These are phyloP conservation scores for Diarsia rubi DNA, from an alignment of 2,888 invertebrate genomes.

Conservation along the genomic window DNA sequence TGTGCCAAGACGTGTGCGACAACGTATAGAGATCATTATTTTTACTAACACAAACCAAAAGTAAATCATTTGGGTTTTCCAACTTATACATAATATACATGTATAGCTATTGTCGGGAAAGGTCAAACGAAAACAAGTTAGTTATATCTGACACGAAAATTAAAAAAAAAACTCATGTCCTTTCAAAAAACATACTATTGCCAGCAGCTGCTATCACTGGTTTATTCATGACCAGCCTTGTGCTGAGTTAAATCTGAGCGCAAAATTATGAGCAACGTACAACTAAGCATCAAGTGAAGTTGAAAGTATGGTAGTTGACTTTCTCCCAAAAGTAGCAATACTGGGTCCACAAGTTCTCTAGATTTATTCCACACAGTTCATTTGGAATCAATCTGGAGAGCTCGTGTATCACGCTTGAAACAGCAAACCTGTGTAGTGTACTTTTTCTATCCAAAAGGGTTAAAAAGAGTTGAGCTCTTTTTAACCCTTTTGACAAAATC, in stretches of 20 bases:
- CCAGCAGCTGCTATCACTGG: background rate
- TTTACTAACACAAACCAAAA: conserved; percentile 14
- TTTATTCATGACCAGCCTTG: background rate
- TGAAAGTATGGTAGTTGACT: background rate
- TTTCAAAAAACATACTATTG: background rate
- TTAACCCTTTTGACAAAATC: background rate
- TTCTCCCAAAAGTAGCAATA: background rate
- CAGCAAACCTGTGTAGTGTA: background rate
- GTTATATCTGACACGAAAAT: conserved; percentile 21
- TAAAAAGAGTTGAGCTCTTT: background rate
- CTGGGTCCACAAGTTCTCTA: background rate
- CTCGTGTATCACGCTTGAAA: background rate
- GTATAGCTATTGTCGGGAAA: conserved; percentile 33
- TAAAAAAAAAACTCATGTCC: conserved; percentile 12
- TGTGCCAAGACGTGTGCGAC: conserved; percentile 42
- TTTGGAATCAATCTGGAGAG: background rate
- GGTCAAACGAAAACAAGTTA: conserved; percentile 45
- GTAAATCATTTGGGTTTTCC: conserved; percentile 22
- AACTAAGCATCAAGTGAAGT: background rate
- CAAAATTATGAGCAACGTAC: background rate
- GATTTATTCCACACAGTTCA: background rate
- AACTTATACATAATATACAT: conserved; percentile 4
- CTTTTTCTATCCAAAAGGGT: background rate
- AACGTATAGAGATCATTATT: conserved; percentile 21
- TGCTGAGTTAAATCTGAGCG: background rate